phyloP scores from a whole-genome alignment of 2,797 vertebrate genomes.

The Xenops minutus region DNA sequence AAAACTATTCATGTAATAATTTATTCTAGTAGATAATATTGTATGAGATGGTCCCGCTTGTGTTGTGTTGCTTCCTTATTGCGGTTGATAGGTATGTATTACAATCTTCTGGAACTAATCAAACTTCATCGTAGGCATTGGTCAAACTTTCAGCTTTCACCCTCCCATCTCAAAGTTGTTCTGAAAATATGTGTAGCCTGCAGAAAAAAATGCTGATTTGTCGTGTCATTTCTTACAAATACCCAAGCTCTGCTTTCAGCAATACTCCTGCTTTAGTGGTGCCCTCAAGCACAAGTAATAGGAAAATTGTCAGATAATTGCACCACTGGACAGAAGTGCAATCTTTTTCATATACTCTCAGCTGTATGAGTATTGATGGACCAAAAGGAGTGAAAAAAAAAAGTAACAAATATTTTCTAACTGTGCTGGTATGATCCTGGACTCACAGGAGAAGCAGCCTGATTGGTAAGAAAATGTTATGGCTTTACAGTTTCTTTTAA shows the following conservation, averaged over 20 bases:
- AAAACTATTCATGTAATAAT: neutral
- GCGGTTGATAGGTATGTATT: neutral
- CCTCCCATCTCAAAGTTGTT: neutral
- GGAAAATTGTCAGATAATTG: neutral
- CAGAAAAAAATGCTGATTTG: neutral
- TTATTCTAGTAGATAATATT: neutral
- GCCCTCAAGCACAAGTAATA: neutral
- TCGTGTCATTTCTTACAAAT: neutral
- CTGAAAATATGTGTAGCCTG: neutral
- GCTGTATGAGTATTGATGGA: neutral
- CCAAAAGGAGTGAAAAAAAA: neutral
- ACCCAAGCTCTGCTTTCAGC: neutral
- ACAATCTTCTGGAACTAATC: neutral
- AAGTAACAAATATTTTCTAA: neutral
- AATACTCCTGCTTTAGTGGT: neutral
- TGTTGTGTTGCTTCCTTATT: neutral
- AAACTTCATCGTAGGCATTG: neutral
- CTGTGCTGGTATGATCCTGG: neutral
- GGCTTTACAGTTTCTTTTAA: neutral
- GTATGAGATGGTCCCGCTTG: accelerated
- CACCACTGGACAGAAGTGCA: neutral
- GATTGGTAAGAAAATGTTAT: neutral
- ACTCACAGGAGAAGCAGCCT: neutral
- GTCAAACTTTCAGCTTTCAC: neutral
- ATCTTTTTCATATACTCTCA: neutral